A percentile compares a stretch with the other conserved stretches of the same genome.
Evolutionary conservation across 2,113 vertebrate genomes (phyloP).

Genomic region (Lepus timidus): DNA sequence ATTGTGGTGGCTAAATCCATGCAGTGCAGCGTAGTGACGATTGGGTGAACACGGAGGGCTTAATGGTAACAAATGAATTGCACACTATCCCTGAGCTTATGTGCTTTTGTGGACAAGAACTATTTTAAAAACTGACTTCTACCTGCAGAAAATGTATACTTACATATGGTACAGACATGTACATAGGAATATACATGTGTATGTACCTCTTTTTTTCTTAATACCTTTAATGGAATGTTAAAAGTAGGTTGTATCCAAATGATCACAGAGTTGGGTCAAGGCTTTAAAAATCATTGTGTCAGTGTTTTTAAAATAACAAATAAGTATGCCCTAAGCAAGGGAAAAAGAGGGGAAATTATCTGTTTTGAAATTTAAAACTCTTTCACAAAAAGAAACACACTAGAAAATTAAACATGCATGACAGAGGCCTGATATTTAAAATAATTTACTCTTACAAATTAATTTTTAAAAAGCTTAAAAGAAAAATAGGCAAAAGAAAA

Average conservation of each 20-base stretch:
- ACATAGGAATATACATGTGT: too few species aligned
- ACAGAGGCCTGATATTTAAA: not conserved
- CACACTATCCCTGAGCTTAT: not conserved
- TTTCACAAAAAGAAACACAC: not conserved
- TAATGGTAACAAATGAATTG: not conserved
- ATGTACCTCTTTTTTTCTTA: not conserved
- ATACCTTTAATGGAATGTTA: not conserved
- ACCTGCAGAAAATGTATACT: not conserved
- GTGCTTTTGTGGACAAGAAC: not conserved
- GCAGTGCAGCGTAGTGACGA: not conserved
- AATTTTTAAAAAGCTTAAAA: not conserved
- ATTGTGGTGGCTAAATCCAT: not conserved
- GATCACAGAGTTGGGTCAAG: not conserved
- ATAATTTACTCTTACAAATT: slow-evolving; percentile 3
- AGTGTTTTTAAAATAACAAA: not conserved
- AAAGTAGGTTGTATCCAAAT: not conserved
- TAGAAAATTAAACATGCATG: not conserved
- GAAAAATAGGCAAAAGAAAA: not conserved
- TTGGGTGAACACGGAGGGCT: not conserved
- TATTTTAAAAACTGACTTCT: not conserved
- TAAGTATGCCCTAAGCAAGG: not conserved
- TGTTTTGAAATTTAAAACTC: slow-evolving; percentile 7
- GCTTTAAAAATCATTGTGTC: not conserved
- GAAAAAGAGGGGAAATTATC: not conserved
- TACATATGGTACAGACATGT: not conserved